phyloP scores from a whole-genome alignment of 2,888 invertebrate genomes.

The Micropterix aruncella region DNA sequence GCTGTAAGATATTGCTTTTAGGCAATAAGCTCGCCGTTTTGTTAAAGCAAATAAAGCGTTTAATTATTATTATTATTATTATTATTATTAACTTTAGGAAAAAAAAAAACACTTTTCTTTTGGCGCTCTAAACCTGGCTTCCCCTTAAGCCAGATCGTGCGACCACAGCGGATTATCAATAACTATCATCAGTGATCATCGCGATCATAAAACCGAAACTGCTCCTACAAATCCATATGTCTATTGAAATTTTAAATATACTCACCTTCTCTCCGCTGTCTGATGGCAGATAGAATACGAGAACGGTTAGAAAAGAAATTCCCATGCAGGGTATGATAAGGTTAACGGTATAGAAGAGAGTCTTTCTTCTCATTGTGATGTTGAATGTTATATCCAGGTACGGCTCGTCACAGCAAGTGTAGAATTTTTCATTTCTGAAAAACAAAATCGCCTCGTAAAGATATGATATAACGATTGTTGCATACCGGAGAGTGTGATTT shows the following conservation, averaged over 20 bases:
- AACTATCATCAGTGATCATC: conserved; percentile 1
- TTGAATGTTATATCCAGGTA: conserved; percentile 95
- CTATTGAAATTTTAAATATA: conserved; percentile 8
- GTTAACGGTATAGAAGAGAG: conserved; percentile 93
- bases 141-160: too few species aligned
- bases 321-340: conserved; percentile 95
- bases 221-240: neutral
- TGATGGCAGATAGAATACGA: conserved; percentile 94
- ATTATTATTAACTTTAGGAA: too few species aligned
- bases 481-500: too few species aligned
- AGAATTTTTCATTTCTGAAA: conserved; percentile 85
- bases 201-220: neutral
- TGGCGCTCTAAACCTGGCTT: too few species aligned
- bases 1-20: too few species aligned
- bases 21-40: too few species aligned
- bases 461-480: too few species aligned
- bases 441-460: too few species aligned
- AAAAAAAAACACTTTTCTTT: too few species aligned
- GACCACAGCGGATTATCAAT: too few species aligned
- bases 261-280: conserved; percentile 95
- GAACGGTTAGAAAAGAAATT: conserved; percentile 90
- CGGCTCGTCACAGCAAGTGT: conserved; percentile 95
- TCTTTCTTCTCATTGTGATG: conserved; percentile 92
- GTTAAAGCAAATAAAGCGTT: too few species aligned
- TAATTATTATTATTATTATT: too few species aligned